phyloP scores from a whole-genome alignment of 2,888 invertebrate species.

The Pachycephus smyrnensis region DNA sequence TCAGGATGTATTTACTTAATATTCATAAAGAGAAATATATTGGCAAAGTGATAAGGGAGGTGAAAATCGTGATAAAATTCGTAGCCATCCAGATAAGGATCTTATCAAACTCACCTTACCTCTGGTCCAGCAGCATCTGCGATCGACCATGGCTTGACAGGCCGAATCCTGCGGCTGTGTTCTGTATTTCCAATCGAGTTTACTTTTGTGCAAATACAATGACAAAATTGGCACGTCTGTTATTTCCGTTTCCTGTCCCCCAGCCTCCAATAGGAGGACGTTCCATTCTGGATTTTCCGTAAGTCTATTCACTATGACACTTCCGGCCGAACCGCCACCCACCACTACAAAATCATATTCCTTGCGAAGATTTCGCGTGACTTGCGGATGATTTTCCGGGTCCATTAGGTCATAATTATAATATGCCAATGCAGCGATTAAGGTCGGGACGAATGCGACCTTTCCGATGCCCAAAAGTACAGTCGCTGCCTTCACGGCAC shows the following conservation, averaged over 20 bases:
- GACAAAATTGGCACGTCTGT: constrained; percentile 90
- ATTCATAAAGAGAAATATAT: too few species aligned
- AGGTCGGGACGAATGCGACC: constrained; percentile 77
- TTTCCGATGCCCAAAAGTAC: constrained; percentile 80
- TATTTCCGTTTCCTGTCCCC: constrained; percentile 88
- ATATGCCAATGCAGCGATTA: constrained; percentile 82
- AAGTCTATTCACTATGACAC: constrained; percentile 84
- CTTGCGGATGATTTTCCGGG: constrained; percentile 81
- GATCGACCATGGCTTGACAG: constrained; percentile 88
- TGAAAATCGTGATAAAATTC: too few species aligned
- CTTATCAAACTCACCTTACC: constrained; percentile 73
- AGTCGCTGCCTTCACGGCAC: constrained; percentile 79
- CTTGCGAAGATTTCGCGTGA: constrained; percentile 73
- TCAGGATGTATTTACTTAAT: too few species aligned
- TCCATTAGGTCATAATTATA: constrained; percentile 88
- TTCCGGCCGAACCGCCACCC: constrained; percentile 88
- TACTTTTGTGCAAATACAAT: constrained; percentile 88
- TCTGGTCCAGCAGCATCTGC: constrained; percentile 89
- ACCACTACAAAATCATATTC: constrained; percentile 87
- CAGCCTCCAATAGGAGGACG: constrained; percentile 84
- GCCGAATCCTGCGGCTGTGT: constrained; percentile 86
- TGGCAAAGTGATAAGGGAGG: too few species aligned
- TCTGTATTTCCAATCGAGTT: constrained; percentile 92
- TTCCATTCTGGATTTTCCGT: constrained; percentile 84
- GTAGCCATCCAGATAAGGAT: neutral